These are phyloP conservation scores for Periphyllus acericola DNA, from an alignment of 2,888 invertebrate species.

Conservation along the genomic window DNA sequence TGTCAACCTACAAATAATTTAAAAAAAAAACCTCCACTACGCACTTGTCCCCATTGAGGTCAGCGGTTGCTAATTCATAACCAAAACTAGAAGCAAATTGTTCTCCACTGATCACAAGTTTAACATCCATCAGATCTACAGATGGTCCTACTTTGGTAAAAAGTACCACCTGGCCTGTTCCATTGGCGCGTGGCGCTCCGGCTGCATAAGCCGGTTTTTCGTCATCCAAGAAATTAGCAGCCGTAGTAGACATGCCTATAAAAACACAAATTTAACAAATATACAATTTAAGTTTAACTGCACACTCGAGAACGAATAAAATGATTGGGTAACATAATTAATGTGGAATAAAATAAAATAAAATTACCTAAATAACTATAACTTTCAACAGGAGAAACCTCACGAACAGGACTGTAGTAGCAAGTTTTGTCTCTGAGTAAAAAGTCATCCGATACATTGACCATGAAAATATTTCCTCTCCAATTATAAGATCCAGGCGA, in stretches of 20 bases:
- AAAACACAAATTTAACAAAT: not conserved
- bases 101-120: constrained; percentile 82
- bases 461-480: constrained; percentile 87
- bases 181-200: constrained; percentile 89
- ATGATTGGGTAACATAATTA: not conserved
- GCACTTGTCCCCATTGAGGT: constrained; percentile 92
- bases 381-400: constrained; percentile 77
- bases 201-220: constrained; percentile 79
- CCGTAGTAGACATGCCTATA: constrained; percentile 40
- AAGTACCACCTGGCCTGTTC: constrained; percentile 87
- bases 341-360: not conserved
- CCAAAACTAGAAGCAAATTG: constrained; percentile 97
- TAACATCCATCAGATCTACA: constrained; percentile 73
- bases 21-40: not conserved
- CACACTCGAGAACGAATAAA: not conserved
- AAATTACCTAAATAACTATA: constrained; percentile 84
- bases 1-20: no score
- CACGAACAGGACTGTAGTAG: constrained; percentile 79
- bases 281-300: not conserved
- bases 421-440: constrained; percentile 80
- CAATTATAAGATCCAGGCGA: constrained; percentile 93
- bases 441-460: constrained; percentile 79
- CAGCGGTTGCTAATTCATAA: constrained; percentile 88
- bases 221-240: constrained; percentile 77
- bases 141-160: constrained; percentile 73